Evolutionary conservation across 2,888 invertebrate genomes (phyloP).

Genomic region (Drosophila pseudotalamancana): DNA sequence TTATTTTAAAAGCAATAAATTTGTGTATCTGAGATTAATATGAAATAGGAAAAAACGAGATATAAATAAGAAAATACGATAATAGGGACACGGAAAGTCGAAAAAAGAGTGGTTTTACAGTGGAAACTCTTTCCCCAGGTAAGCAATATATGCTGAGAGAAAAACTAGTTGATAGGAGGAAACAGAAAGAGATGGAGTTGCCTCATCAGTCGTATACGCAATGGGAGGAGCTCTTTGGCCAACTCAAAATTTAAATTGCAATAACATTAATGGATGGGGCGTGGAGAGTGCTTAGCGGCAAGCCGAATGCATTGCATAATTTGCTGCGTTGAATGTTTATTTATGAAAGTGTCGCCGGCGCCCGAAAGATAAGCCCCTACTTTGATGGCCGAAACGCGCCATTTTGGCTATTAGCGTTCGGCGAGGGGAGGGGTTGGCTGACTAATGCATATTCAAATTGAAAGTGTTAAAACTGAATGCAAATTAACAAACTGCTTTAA

Average conservation of each 20-base stretch:
- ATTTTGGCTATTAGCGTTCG: constrained; percentile 45
- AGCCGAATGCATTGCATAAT: constrained; percentile 71
- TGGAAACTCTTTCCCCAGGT: too few species aligned
- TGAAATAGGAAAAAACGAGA: too few species aligned
- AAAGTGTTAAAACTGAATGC: constrained; percentile 68
- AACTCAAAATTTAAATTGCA: constrained; percentile 74
- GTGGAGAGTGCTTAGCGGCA: constrained; percentile 47
- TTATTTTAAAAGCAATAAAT: too few species aligned
- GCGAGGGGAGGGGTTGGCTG: not conserved
- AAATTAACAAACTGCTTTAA: constrained; percentile 71
- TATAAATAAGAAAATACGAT: too few species aligned
- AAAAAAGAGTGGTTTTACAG: too few species aligned
- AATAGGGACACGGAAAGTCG: too few species aligned
- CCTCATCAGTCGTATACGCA: not conserved
- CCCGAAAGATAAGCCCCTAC: constrained; percentile 34
- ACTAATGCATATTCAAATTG: constrained; percentile 58
- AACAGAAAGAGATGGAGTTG: too few species aligned
- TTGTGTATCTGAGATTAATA: too few species aligned
- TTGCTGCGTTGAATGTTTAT: constrained; percentile 64
- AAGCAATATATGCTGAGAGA: too few species aligned
- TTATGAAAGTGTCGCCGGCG: constrained; percentile 69
- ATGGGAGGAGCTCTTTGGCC: constrained; percentile 3
- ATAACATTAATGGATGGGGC: constrained; percentile 58
- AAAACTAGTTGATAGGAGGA: too few species aligned
- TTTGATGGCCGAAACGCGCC: constrained; percentile 35